These are phyloP conservation scores for Sarotherodon lohbergeri DNA, from an alignment of 2,113 vertebrate genomes.

Conservation along the genomic window DNA sequence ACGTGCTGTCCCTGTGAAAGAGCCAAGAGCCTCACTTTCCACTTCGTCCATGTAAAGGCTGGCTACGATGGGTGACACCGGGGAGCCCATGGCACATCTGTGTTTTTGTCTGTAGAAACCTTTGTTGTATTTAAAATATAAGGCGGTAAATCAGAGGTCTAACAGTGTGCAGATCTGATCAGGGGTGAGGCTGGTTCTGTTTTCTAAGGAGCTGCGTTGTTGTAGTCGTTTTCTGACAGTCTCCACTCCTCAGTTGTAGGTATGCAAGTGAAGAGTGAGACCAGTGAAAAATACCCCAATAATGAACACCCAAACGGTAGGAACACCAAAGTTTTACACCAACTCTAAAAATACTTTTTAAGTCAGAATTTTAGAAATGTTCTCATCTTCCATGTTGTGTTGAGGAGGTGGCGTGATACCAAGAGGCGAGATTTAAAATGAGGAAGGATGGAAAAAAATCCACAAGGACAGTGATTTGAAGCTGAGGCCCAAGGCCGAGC, in stretches of 20 bases:
- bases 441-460: constrained; percentile 11
- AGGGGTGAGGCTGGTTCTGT: neutral
- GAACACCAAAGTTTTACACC: neutral
- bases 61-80: neutral
- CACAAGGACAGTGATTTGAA: neutral
- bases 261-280: neutral
- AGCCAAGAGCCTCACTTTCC: neutral
- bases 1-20: rapidly evolving
- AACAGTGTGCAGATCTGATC: neutral
- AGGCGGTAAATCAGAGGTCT: neutral
- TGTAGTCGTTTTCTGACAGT: neutral
- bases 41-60: neutral
- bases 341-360: neutral
- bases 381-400: neutral
- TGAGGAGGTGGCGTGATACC: neutral
- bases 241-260: neutral
- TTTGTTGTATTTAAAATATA: rapidly evolving
- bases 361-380: neutral
- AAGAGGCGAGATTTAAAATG: neutral
- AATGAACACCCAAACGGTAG: neutral
- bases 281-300: neutral
- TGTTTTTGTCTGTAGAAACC: rapidly evolving
- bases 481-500: neutral
- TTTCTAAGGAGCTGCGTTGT: rapidly evolving
- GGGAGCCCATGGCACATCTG: neutral